Conservation (phyloP, 64 coral and sea anemone genomes). For the Porites australiensis region DNA sequence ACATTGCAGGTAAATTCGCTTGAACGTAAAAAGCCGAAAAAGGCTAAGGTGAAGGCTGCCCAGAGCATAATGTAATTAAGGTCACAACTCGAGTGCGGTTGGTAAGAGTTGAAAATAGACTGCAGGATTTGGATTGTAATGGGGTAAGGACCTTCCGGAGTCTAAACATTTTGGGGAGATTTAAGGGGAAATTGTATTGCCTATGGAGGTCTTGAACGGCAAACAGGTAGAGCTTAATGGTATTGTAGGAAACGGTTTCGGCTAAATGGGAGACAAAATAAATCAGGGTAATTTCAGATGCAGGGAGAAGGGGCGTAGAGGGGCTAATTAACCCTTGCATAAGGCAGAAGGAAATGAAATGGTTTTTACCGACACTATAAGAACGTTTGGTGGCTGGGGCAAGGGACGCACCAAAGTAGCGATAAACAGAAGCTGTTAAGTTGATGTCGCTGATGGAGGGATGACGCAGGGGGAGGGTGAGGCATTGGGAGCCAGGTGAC, state of each 20-base stretch:
- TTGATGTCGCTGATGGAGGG: background rate
- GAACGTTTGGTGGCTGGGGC: background rate
- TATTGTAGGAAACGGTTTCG: background rate
- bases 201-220: background rate
- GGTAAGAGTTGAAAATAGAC: background rate
- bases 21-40: too few species aligned
- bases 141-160: background rate
- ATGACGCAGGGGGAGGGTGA: background rate
- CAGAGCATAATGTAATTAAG: too few species aligned
- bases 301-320: background rate
- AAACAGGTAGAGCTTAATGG: conserved; percentile 33
- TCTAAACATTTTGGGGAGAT: background rate
- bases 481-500: background rate
- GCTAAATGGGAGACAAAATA: background rate
- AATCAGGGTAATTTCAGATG: background rate
- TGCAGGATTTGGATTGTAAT: background rate
- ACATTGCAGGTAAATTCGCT: conserved; percentile 18
- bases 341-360: background rate
- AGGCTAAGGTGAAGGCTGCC: too few species aligned
- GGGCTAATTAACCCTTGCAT: background rate
- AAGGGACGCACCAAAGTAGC: background rate
- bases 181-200: background rate
- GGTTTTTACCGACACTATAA: background rate
- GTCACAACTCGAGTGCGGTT: too few species aligned
- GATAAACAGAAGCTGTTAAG: background rate